Evolutionary conservation across 2,113 vertebrate genomes (phyloP).

Genomic region (Pan paniscus): DNA sequence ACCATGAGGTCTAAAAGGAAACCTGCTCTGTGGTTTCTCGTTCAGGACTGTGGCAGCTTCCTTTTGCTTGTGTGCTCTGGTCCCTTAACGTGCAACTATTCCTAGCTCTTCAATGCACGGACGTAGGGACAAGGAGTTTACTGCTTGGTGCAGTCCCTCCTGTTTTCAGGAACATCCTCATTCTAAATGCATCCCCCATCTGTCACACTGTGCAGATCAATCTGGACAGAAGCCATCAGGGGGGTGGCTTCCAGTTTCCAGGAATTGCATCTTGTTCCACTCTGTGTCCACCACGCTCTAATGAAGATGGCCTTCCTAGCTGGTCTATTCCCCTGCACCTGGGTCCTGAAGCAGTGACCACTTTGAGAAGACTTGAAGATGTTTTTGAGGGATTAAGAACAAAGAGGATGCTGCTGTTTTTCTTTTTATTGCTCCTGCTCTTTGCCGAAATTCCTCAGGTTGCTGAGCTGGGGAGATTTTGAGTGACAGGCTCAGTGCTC

Average conservation of each 20-base stretch:
- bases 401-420: not conserved
- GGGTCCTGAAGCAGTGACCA: not conserved
- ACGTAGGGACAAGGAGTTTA: accelerated
- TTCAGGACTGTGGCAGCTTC: too few species aligned
- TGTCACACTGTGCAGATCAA: not conserved
- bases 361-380: not conserved
- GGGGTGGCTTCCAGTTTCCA: not conserved
- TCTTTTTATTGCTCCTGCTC: not conserved
- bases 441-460: not conserved
- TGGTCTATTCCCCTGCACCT: not conserved
- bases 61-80: not conserved
- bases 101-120: not conserved
- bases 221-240: not conserved
- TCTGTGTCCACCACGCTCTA: not conserved
- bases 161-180: too few species aligned
- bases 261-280: not conserved
- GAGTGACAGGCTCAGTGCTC: not conserved
- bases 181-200: not conserved
- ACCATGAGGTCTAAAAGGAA: too few species aligned
- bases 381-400: not conserved
- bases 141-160: not conserved
- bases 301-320: not conserved
- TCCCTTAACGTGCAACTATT: not conserved
- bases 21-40: too few species aligned
- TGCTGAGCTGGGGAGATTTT: not conserved